Evolutionary conservation across 2,113 vertebrate species (phyloP).

Genomic region (Euleptes europaea): DNA sequence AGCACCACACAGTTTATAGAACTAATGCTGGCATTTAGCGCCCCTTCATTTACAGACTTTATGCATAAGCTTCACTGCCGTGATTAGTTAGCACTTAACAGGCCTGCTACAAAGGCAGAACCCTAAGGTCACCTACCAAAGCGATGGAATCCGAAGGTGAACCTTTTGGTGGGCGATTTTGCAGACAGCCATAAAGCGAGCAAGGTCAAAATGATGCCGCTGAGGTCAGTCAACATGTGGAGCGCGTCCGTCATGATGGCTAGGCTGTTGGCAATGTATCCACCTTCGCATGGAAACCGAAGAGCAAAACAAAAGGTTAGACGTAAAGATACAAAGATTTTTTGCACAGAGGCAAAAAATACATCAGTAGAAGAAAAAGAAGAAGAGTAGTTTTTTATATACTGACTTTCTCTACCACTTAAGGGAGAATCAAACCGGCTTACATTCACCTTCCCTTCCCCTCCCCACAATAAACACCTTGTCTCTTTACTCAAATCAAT

Average conservation of each 20-base stretch:
- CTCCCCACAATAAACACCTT: no score
- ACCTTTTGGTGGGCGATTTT: constrained; percentile 90
- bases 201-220: constrained; percentile 92
- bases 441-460: no score
- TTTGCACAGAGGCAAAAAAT: neutral
- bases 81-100: neutral
- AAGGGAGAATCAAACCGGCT: no score
- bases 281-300: constrained; percentile 77
- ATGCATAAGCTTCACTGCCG: neutral
- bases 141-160: constrained; percentile 95
- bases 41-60: neutral
- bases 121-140: constrained; percentile 79
- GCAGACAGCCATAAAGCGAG: constrained; percentile 93
- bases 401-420: no score
- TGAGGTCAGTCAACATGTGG: constrained; percentile 94
- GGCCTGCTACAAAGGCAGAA: constrained; percentile 14
- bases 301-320: constrained; percentile 37
- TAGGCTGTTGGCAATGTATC: constrained; percentile 94
- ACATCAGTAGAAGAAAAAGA: no score
- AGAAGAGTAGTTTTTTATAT: no score
- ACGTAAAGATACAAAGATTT: neutral
- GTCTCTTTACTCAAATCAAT: no score
- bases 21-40: neutral
- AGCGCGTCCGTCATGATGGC: constrained; percentile 97
- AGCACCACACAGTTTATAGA: neutral